Evolutionary conservation across 2,113 vertebrate genomes (phyloP), one percentile per base, ranked within the genome.

Genomic region (Thryonomys swinderianus): DNA sequence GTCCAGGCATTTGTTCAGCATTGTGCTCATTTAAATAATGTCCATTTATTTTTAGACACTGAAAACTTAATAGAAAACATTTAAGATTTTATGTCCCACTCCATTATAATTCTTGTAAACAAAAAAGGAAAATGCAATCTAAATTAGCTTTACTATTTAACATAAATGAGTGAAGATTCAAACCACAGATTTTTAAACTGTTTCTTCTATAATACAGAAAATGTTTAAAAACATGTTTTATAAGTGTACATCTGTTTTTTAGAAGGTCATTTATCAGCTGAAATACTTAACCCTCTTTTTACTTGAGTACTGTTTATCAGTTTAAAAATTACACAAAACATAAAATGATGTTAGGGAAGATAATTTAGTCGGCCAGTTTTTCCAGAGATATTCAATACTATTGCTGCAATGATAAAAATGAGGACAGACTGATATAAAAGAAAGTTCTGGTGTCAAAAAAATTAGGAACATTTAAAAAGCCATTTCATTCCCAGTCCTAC

Each of bases 171-270:
- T 76, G 48, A 69, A 79, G 64, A 80, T 32, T 71, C 13, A 34
- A 42, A 14, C 16, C 30, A 93, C 42, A 30, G 57, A 79, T 57
- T 80, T 95, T 89, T 93, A 83, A 90, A 67, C 27, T 83, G 25
- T 83, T 69, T 17, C 76, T 61, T 64, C 57, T 96, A 93, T 48
- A 76, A 93, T 84, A 91, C 76, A 21, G 51, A 82, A 95, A 90
- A 88, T 57, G 25, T 9, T 71, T 81, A 96, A 92, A 92, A 53
- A 97, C 95, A 25, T 96, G 62, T 53, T 40, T 40, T 84, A n/a
- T 48, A 96, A 93, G 81, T 88, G 17, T 10, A 91, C 17, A 59
- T 18, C 7, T 69, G 14, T 95, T 96, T 80, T 93, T 55, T 57
- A 96, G 53, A 69, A 85, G 85, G 17, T n/a, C 64, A 51, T 67